Conservation (phyloP, 2,113 vertebrate genomes). For the Ursus arctos region DNA sequence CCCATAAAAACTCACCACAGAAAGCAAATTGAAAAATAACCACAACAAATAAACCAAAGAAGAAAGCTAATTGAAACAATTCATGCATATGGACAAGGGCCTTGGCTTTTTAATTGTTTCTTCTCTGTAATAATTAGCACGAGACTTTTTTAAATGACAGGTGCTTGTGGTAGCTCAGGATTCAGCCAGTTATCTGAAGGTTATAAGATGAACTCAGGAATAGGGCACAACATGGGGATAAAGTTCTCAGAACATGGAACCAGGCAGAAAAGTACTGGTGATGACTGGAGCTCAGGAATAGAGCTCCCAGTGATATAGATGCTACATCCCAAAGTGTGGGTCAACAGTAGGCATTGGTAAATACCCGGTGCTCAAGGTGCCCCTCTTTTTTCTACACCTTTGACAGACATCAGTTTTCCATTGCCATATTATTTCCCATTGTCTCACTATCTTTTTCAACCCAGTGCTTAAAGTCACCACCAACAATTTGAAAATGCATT, state of each 20-base stretch:
- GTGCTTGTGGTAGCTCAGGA: neutral
- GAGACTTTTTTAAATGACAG: neutral
- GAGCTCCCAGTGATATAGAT: neutral
- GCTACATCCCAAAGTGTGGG: neutral
- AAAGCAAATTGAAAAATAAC: conserved; percentile 1
- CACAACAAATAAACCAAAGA: neutral
- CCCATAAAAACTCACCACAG: neutral
- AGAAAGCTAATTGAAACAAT: conserved; percentile 20
- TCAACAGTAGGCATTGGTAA: neutral
- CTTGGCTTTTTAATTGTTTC: neutral
- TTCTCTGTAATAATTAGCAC: neutral
- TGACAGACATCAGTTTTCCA: neutral
- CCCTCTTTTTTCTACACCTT: neutral
- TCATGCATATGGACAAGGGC: neutral
- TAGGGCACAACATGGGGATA: neutral
- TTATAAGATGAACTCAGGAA: neutral
- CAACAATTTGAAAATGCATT: neutral
- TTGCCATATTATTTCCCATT: neutral
- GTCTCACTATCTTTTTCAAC: neutral
- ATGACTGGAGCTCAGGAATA: neutral
- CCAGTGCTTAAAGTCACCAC: neutral
- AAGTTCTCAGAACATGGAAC: neutral
- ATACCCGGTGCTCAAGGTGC: neutral
- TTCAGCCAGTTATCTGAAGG: neutral
- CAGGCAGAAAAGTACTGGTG: neutral